Evolutionary conservation across 2,888 invertebrate species (phyloP).

Genomic region (Dione juno): DNA sequence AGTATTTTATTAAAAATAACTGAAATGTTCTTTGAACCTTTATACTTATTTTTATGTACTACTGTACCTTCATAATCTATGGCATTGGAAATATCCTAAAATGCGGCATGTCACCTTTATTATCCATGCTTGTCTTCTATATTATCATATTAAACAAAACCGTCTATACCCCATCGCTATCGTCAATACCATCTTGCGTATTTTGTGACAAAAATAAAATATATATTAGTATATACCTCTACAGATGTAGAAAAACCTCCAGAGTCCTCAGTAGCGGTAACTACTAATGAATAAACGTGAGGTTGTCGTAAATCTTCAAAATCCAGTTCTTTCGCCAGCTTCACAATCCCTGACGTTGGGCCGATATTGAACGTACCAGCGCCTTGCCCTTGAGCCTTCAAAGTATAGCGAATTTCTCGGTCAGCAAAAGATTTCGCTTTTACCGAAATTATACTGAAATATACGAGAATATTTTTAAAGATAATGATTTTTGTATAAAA

Average conservation of each 20-base stretch:
- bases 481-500: neutral
- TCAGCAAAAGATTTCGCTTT: conserved; percentile 99
- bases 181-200: neutral
- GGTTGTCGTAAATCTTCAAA: conserved; percentile 98
- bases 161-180: too few species aligned
- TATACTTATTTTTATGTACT: too few species aligned
- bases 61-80: too few species aligned
- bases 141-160: too few species aligned
- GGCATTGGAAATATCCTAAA: too few species aligned
- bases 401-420: conserved; percentile 96
- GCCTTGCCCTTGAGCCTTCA: conserved; percentile 96
- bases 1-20: too few species aligned
- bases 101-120: too few species aligned
- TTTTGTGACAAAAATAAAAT: neutral
- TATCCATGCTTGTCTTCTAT: too few species aligned
- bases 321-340: conserved; percentile 97
- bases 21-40: too few species aligned
- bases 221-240: conserved; percentile 85
- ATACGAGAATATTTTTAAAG: conserved; percentile 22
- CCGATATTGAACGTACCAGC: conserved; percentile 98
- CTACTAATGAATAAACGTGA: conserved; percentile 95
- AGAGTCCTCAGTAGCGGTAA: conserved; percentile 98
- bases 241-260: conserved; percentile 97
- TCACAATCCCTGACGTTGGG: conserved; percentile 96
- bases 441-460: conserved; percentile 95